These are phyloP conservation scores for Graphium colonna DNA, from an alignment of 2,888 invertebrate species.

Conservation along the genomic window DNA sequence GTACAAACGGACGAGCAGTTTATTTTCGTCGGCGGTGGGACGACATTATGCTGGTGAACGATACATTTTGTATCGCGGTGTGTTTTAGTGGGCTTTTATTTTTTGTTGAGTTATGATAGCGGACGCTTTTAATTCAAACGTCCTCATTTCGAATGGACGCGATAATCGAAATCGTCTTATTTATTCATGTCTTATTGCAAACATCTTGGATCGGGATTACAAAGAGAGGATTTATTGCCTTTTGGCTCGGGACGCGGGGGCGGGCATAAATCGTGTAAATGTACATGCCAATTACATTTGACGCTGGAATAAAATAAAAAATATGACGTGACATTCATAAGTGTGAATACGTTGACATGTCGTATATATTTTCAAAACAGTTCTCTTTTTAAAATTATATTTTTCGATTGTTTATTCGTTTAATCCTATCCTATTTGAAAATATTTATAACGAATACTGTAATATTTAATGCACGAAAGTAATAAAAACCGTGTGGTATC, in stretches of 20 bases:
- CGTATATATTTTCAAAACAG: too few relatives aligned
- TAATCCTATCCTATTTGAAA: too few relatives aligned
- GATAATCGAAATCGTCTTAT: neutral
- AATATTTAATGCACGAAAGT: too few relatives aligned
- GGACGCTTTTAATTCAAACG: slow-evolving; percentile 15
- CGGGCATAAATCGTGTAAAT: neutral
- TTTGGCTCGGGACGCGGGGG: neutral
- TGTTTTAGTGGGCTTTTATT: slow-evolving; percentile 21
- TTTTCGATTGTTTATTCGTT: too few relatives aligned
- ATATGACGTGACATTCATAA: too few relatives aligned
- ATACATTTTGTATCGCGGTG: slow-evolving; percentile 23
- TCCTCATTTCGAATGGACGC: neutral
- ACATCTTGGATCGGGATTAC: neutral
- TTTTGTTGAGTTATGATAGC: slow-evolving; percentile 18
- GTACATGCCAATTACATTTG: neutral
- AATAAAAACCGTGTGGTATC: too few relatives aligned
- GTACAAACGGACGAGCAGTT: slow-evolving; percentile 36
- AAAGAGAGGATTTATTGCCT: neutral
- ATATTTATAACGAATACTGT: too few relatives aligned
- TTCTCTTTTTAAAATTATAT: too few relatives aligned
- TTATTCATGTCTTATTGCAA: neutral
- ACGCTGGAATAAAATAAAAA: too few relatives aligned
- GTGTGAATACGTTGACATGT: too few relatives aligned
- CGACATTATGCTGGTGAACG: slow-evolving; percentile 22
- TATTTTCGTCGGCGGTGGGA: slow-evolving; percentile 43